These are phyloP conservation scores for Microcebus jonahi DNA, from an alignment of 2,113 vertebrate species.

Conservation along the genomic window DNA sequence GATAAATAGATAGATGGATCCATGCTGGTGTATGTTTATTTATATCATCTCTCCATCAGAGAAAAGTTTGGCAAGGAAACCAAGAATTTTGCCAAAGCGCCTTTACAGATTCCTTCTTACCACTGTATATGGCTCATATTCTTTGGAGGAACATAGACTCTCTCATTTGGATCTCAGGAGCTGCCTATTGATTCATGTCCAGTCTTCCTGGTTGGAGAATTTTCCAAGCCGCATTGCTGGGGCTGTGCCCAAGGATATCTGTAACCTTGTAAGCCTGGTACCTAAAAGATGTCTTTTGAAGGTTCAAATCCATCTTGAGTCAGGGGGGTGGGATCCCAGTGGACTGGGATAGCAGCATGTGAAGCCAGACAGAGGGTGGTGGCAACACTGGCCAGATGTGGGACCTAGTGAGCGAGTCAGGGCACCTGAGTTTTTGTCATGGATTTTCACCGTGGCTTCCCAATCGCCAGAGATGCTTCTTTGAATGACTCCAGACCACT, in stretches of 20 bases:
- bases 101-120: not conserved
- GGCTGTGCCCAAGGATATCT: not conserved
- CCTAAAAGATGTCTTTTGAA: not conserved
- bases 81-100: not conserved
- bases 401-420: not conserved
- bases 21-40: not conserved
- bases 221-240: not conserved
- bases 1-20: not conserved
- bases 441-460: not conserved
- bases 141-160: not conserved
- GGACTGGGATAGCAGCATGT: rapidly evolving
- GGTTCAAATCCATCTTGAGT: not conserved
- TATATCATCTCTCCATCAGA: not conserved
- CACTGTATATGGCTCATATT: not conserved
- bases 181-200: not conserved
- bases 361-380: not conserved
- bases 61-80: not conserved
- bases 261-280: not conserved
- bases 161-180: not conserved
- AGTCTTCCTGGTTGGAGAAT: not conserved
- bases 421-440: not conserved
- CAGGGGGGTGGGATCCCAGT: not conserved
- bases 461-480: not conserved
- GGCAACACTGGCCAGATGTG: not conserved
- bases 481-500: not conserved